Conservation (phyloP, 1,140 invertebrate genomes). For the Saccostrea cuccullata region DNA sequence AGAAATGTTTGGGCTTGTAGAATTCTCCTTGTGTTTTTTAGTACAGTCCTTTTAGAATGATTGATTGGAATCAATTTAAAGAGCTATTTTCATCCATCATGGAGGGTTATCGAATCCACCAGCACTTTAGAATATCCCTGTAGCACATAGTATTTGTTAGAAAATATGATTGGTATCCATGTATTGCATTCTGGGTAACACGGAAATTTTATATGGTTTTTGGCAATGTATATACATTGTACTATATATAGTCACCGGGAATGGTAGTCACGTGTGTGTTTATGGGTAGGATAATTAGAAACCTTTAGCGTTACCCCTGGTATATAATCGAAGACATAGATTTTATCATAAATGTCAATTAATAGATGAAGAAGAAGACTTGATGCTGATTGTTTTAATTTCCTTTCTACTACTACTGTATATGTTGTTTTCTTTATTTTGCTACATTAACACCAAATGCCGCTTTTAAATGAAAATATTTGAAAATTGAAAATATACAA, state of each 20-base stretch:
- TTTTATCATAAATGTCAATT: background rate
- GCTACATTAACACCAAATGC: conserved; percentile 5
- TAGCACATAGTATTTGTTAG: background rate
- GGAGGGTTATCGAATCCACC: background rate
- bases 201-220: background rate
- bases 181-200: background rate
- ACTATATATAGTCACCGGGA: background rate
- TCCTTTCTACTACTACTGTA: background rate
- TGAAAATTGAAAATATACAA: background rate
- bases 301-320: background rate
- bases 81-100: background rate
- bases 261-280: background rate
- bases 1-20: conserved; percentile 26
- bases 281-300: background rate
- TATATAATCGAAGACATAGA: background rate
- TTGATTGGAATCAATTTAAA: background rate
- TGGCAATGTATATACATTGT: background rate
- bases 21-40: conserved; percentile 16
- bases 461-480: background rate
- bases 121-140: background rate
- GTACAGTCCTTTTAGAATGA: background rate
- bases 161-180: background rate
- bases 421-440: conserved; percentile 4
- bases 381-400: background rate
- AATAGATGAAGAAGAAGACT: background rate